Conservation (phyloP, 2,888 invertebrate species). For the Petrolisthes cinctipes region DNA sequence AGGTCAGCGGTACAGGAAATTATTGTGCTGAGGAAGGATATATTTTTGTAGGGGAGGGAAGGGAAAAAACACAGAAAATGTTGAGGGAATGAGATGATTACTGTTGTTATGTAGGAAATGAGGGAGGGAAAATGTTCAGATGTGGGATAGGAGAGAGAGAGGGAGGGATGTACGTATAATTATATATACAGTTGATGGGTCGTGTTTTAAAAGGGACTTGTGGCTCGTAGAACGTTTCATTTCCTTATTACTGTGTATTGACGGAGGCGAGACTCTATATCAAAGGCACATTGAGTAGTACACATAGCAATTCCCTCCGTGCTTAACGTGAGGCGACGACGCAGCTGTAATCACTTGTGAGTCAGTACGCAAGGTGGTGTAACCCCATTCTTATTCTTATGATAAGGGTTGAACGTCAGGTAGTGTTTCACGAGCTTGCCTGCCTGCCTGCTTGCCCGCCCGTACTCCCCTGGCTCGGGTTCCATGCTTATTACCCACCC, state of each 20-base stretch:
- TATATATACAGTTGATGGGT: too few species aligned
- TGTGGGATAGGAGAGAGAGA: neutral
- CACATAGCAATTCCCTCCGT: neutral
- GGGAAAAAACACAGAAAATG: too few species aligned
- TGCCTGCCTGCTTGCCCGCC: neutral
- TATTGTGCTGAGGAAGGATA: too few species aligned
- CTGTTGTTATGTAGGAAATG: neutral
- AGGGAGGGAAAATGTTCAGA: neutral
- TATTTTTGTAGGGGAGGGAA: too few species aligned
- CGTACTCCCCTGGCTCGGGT: neutral
- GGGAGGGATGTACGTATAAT: too few species aligned
- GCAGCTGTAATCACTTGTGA: slow-evolving; percentile 28
- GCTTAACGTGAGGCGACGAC: neutral
- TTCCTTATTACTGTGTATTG: too few species aligned
- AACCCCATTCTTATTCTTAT: slow-evolving; percentile 34
- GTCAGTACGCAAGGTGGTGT: slow-evolving; percentile 13
- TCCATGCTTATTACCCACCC: neutral
- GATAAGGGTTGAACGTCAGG: slow-evolving; percentile 9
- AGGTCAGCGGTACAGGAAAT: too few species aligned
- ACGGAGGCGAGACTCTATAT: too few species aligned
- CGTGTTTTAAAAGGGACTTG: too few species aligned
- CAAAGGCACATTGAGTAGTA: neutral
- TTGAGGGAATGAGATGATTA: too few species aligned
- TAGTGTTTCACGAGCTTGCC: slow-evolving; percentile 12
- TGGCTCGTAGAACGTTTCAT: too few species aligned